Evolutionary conservation across 2,113 vertebrate genomes (phyloP).

Genomic region (Gulo gulo): DNA sequence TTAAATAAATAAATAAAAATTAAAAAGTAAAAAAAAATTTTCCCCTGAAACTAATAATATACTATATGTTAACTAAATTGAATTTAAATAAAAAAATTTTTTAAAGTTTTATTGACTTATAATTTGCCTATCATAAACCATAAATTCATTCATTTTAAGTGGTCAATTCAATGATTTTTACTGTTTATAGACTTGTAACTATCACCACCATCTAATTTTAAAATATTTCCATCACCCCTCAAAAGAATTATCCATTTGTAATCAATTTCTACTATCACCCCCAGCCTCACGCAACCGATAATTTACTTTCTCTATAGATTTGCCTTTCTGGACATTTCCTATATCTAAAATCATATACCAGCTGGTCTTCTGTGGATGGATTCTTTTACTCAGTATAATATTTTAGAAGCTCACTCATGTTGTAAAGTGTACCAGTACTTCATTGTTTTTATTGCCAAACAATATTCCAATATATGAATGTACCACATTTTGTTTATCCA

Average conservation of each 20-base stretch:
- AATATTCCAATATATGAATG: neutral
- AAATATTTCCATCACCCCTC: neutral
- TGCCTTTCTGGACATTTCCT: neutral
- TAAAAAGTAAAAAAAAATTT: too few relatives aligned
- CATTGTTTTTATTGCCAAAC: neutral
- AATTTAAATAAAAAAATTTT: too few relatives aligned
- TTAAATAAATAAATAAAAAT: too few relatives aligned
- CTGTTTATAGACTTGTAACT: neutral
- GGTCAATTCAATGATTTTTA: neutral
- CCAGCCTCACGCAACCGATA: neutral
- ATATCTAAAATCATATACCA: neutral
- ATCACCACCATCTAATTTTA: neutral
- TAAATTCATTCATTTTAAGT: neutral
- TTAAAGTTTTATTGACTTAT: neutral
- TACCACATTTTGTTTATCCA: neutral
- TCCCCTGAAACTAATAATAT: too few relatives aligned
- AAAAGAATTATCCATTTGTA: neutral
- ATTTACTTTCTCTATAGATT: neutral
- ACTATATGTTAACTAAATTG: too few relatives aligned
- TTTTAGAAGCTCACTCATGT: neutral
- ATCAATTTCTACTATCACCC: neutral
- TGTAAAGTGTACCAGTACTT: neutral
- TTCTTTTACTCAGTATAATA: neutral
- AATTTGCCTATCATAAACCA: neutral
- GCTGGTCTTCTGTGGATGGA: neutral